Evolutionary conservation across 2,888 invertebrate species (phyloP).

Genomic region (Hedychridium roseum): DNA sequence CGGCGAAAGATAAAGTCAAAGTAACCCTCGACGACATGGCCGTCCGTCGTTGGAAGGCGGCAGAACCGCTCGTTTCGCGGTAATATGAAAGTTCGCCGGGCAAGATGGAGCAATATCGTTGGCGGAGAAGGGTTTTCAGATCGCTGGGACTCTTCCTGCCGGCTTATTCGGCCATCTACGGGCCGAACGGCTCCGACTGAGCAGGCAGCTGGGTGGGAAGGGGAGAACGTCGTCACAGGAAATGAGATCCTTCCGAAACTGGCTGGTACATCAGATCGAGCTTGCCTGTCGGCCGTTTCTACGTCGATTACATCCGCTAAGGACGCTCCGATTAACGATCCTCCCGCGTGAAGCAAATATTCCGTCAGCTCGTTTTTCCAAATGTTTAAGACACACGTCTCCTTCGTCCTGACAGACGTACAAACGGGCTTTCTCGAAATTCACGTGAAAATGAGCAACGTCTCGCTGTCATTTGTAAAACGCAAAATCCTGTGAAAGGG

Average conservation of each 20-base stretch:
- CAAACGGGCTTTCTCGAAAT: too few relatives aligned
- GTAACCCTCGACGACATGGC: too few relatives aligned
- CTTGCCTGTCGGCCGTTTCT: neutral
- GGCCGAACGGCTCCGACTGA: neutral
- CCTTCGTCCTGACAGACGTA: too few relatives aligned
- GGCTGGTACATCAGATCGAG: constrained; percentile 19
- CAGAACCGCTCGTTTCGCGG: constrained; percentile 7
- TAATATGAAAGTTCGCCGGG: constrained; percentile 11
- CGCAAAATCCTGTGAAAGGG: too few relatives aligned
- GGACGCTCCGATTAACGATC: neutral
- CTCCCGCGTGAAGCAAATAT: neutral
- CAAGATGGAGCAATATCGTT: constrained; percentile 21
- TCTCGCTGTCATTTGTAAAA: too few relatives aligned
- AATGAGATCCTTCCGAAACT: constrained; percentile 38
- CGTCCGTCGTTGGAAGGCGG: too few relatives aligned
- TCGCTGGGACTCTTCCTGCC: constrained; percentile 14
- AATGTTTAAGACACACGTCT: too few relatives aligned
- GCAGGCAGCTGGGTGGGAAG: constrained; percentile 7
- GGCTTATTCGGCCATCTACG: neutral
- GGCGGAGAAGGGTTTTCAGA: constrained; percentile 20
- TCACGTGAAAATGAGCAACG: too few relatives aligned
- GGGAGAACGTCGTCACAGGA: constrained; percentile 28
- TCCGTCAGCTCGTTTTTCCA: too few relatives aligned
- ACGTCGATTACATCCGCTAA: neutral
- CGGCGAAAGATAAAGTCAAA: too few relatives aligned